phyloP scores from a whole-genome alignment of 2,797 vertebrate genomes.

The Siniperca scherzeri region DNA sequence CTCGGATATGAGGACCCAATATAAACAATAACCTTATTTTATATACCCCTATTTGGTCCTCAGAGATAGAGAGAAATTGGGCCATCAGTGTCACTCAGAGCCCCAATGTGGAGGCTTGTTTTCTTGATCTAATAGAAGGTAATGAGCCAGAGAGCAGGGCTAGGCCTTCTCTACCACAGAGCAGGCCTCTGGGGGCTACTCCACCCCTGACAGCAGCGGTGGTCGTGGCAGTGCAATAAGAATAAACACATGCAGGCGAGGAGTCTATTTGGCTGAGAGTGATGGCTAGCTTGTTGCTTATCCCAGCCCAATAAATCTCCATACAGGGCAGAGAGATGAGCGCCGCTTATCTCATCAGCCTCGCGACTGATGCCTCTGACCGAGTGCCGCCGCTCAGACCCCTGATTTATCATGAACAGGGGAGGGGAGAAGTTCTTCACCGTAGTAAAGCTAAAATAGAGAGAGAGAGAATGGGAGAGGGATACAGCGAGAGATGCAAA shows the following conservation, averaged over 20 bases:
- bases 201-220: conserved; percentile 83
- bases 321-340: conserved; percentile 93
- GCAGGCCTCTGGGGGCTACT: conserved; percentile 83
- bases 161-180: conserved; percentile 79
- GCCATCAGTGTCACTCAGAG: conserved; percentile 86
- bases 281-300: conserved; percentile 93
- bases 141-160: conserved; percentile 90
- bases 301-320: conserved; percentile 97
- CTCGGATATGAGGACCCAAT: conserved; percentile 76
- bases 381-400: conserved; percentile 85
- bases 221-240: conserved; percentile 91
- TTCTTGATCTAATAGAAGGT: conserved; percentile 95
- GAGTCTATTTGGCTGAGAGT: conserved; percentile 92
- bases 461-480: conserved; percentile 43
- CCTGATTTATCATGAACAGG: conserved; percentile 90
- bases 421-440: conserved; percentile 85
- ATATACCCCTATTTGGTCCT: conserved; percentile 89
- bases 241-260: conserved; percentile 93
- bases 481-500: conserved; percentile 55
- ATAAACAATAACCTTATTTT: conserved; percentile 82
- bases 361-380: conserved; percentile 89
- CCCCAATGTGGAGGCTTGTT: conserved; percentile 87
- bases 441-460: conserved; percentile 77
- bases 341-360: conserved; percentile 93
- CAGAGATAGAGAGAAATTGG: conserved; percentile 86